Evolutionary conservation across 2,113 vertebrate species (phyloP), one percentile per base, ranked within the genome.

Genomic region (Apistogramma diplotaenia): DNA sequence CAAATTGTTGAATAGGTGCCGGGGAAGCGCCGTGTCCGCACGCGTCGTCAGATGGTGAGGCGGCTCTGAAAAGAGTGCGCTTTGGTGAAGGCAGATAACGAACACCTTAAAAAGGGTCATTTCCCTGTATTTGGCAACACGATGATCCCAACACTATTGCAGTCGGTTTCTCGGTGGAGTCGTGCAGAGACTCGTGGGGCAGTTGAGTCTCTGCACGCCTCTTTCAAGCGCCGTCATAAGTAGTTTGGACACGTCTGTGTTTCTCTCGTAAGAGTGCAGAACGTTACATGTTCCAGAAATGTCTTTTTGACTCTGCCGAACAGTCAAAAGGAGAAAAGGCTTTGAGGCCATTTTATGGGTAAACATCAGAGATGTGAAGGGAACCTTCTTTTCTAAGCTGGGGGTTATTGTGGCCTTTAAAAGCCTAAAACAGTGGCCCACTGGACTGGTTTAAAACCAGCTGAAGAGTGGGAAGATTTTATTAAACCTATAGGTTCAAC

Each of bases 41-140:
- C 10, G 15, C 5, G 49, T 18, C 56, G 65, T 82, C 78, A 81
- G 19, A 27, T 21, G 18, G 33, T n/a, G 35, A 81, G 29, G 18
- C 49, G 10, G 6, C 51, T 78, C 51, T 82, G 21, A 72, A 49
- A 53, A 51, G 58, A 15, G 74, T 23, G 27, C 35, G 19, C 55
- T 87, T 56, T 74, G 53, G 76, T 51, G 60, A 61, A 74, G 31
- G 13, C 19, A n/a, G 25, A 75, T 37, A 29, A 81, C 58, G 27
- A 75, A 40, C 15, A 4, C 37, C 8, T 81, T 58, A 76, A 54
- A n/a, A 23, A 27, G 15, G 46, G 46, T 57, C 3, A 40, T 46
- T 62, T 53, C 75, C 53, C 35, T 49, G 5, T 56, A 31, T 80
- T 35, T 51, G 25, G 60, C 31, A 27, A 49, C 15, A 43, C 46